Evolutionary conservation across 30 jellyfish, hydroid and myxozoan species (phyloP).

Genomic region (Aurelia sp.): DNA sequence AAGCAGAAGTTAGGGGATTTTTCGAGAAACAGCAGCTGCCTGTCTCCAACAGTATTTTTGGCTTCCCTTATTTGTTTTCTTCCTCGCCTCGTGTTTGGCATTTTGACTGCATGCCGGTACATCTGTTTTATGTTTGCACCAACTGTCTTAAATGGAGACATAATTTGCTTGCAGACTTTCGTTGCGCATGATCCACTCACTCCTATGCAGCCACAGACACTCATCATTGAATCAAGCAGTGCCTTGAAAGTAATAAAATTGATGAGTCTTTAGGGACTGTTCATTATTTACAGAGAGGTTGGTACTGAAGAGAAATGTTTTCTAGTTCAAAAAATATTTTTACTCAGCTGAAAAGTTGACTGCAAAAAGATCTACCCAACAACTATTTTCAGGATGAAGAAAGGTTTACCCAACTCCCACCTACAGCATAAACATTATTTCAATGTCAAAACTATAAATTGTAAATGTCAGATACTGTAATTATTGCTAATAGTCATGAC

Average conservation of each 20-base stretch:
- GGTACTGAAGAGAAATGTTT: too few relatives aligned
- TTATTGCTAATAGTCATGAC: too few relatives aligned
- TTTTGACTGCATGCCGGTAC: slow-evolving; percentile 37
- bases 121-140: slow-evolving; percentile 57
- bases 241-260: slow-evolving; percentile 14
- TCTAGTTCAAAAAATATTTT: too few relatives aligned
- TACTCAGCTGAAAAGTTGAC: too few relatives aligned
- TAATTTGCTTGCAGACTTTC: slow-evolving; percentile 51
- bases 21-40: slow-evolving; percentile 67
- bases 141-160: slow-evolving; percentile 61
- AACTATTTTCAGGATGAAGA: too few relatives aligned
- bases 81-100: slow-evolving; percentile 57
- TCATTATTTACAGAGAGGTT: too few relatives aligned
- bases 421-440: too few relatives aligned
- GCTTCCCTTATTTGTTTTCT: slow-evolving; percentile 73
- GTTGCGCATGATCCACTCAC: slow-evolving; percentile 85
- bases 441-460: too few relatives aligned
- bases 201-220: slow-evolving; percentile 75
- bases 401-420: too few relatives aligned
- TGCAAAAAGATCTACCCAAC: too few relatives aligned
- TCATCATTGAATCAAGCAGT: slow-evolving; percentile 56
- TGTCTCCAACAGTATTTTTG: slow-evolving; percentile 3
- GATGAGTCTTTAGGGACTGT: too few relatives aligned
- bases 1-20: slow-evolving; percentile 89
- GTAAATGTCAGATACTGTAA: too few relatives aligned